phyloP scores from a whole-genome alignment of 2,113 vertebrate species.

The Aptenodytes patagonicus region DNA sequence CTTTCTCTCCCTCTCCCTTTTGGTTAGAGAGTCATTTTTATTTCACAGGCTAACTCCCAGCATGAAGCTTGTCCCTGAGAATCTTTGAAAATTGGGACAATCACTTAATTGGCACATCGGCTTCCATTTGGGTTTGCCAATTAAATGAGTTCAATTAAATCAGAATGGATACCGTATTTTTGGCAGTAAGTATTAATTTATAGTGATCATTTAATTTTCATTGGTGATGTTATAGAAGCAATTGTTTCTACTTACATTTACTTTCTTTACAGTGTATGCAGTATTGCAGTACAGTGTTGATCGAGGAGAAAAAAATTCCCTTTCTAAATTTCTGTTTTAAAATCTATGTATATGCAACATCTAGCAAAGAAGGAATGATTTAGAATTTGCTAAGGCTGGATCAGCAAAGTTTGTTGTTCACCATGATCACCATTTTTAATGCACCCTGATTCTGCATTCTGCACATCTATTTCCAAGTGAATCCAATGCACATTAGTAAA shows the following conservation, averaged over 20 bases:
- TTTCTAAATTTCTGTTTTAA: neutral
- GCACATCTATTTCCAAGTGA: neutral
- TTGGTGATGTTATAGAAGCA: neutral
- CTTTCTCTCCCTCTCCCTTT: neutral
- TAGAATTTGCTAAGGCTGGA: neutral
- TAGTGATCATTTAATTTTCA: neutral
- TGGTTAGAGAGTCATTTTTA: neutral
- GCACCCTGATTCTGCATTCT: neutral
- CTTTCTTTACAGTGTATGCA: neutral
- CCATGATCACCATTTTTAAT: neutral
- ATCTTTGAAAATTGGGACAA: neutral
- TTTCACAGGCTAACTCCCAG: neutral
- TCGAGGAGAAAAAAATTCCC: neutral
- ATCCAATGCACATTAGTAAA: neutral
- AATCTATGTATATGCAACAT: neutral
- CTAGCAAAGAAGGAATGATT: neutral
- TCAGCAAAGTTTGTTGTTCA: neutral
- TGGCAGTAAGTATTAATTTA: conserved; percentile 4
- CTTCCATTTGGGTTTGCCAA: conserved; percentile 16
- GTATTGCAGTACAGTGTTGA: neutral
- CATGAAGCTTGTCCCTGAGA: neutral
- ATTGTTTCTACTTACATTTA: neutral
- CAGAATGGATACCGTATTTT: neutral
- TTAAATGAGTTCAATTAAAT: conserved; percentile 19
- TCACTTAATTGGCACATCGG: conserved; percentile 12